phyloP scores from a whole-genome alignment of 2,797 vertebrate species.

The Pipistrellus pygmaeus region DNA sequence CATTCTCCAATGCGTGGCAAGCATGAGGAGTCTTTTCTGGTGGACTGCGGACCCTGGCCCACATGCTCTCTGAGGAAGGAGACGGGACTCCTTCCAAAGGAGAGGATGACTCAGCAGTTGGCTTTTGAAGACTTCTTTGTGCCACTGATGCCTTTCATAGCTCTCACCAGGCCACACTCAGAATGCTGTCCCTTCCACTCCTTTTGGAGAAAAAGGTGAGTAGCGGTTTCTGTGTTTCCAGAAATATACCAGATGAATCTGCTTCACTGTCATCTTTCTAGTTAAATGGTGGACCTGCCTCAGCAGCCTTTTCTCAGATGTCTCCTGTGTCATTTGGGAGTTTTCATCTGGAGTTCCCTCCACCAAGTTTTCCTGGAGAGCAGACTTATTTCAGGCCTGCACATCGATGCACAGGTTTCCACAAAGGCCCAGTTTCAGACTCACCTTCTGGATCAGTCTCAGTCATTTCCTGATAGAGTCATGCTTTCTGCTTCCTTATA shows the following conservation, averaged over 20 bases:
- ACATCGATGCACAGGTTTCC: background rate
- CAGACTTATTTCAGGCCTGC: background rate
- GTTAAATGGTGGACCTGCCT: background rate
- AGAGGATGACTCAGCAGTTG: background rate
- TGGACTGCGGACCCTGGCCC: background rate
- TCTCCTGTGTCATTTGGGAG: background rate
- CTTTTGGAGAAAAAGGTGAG: background rate
- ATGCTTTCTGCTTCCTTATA: background rate
- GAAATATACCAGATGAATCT: background rate
- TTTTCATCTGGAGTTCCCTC: background rate
- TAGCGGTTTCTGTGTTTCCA: constrained; percentile 8
- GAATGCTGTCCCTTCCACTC: background rate
- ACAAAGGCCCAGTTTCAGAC: background rate
- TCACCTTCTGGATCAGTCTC: background rate
- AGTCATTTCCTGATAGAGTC: background rate
- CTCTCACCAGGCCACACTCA: background rate
- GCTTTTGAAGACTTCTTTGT: background rate
- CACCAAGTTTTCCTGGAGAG: background rate
- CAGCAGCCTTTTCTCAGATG: background rate
- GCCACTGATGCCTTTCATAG: background rate
- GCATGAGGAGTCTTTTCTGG: background rate
- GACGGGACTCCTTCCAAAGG: background rate
- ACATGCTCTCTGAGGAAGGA: background rate
- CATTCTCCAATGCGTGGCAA: background rate
- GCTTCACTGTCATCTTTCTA: background rate